These are phyloP conservation scores for Myotis lucifugus DNA, from an alignment of 2,113 vertebrate genomes.

Conservation along the genomic window DNA sequence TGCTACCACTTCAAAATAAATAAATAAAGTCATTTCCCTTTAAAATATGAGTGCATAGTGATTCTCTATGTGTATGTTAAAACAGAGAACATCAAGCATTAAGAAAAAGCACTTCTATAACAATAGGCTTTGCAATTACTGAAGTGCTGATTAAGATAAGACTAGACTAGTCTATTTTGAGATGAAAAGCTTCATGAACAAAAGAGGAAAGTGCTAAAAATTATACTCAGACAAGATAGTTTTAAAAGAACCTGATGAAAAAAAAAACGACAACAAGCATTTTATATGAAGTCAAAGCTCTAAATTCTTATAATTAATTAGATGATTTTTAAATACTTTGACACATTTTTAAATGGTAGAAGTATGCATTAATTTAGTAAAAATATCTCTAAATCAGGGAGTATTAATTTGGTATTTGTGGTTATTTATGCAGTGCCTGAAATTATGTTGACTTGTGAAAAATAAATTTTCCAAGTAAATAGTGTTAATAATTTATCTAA, in stretches of 20 bases:
- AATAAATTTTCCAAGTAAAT: constrained; percentile 5
- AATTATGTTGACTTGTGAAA: constrained; percentile 28
- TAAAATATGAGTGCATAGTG: not conserved
- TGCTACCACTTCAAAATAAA: not conserved
- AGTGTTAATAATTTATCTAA: constrained; percentile 18
- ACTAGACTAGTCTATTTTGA: not conserved
- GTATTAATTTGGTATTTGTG: constrained; percentile 9
- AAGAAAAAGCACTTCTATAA: not conserved
- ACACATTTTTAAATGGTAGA: constrained; percentile 4
- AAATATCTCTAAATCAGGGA: constrained; percentile 39
- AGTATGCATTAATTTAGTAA: not conserved
- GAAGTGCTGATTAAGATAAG: constrained; percentile 26
- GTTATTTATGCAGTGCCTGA: not conserved
- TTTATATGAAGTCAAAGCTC: constrained; percentile 33
- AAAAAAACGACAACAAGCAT: not conserved
- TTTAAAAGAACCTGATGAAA: not conserved
- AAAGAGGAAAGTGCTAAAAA: constrained; percentile 29
- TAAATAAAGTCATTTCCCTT: not conserved
- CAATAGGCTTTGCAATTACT: constrained; percentile 38
- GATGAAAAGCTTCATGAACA: not conserved
- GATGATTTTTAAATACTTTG: constrained; percentile 30
- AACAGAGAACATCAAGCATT: not conserved
- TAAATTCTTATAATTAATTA: not conserved
- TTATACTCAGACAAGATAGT: not conserved
- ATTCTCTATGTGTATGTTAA: not conserved